These are phyloP conservation scores for Tokudaia tokunoshimensis DNA, from an alignment of 2,797 vertebrate species.

Conservation along the genomic window DNA sequence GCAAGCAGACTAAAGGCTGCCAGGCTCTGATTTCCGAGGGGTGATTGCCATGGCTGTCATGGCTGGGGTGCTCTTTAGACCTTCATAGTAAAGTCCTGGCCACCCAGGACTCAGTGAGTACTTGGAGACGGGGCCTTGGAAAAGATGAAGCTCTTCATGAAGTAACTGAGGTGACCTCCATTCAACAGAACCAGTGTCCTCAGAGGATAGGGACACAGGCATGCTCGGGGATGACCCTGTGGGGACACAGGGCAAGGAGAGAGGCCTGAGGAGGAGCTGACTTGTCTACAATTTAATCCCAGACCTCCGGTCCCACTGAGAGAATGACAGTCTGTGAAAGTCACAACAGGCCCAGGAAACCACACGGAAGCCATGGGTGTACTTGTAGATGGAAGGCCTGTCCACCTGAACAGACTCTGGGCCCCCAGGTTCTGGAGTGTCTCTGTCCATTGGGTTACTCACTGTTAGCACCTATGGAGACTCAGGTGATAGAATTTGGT, in stretches of 20 bases:
- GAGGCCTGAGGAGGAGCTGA: not conserved
- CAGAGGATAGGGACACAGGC: not conserved
- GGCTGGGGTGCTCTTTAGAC: not conserved
- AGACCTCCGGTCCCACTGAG: not conserved
- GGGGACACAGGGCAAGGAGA: not conserved
- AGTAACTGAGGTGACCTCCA: too few species aligned
- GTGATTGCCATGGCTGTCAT: fast-evolving
- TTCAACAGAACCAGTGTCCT: not conserved
- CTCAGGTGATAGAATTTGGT: not conserved
- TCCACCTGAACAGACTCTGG: not conserved
- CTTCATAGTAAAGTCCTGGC: not conserved
- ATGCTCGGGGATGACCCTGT: not conserved
- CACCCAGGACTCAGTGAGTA: not conserved
- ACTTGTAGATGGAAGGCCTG: too few species aligned
- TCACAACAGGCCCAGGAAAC: not conserved
- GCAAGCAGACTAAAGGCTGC: too few species aligned
- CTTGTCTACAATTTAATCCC: too few species aligned
- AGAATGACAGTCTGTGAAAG: not conserved
- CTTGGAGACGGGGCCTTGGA: not conserved
- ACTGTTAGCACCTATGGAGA: not conserved
- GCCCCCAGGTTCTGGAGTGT: not conserved
- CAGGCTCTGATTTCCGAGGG: not conserved
- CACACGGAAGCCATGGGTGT: not conserved
- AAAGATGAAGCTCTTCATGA: not conserved
- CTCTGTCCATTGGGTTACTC: not conserved